Evolutionary conservation across 2,888 invertebrate genomes (phyloP).

Genomic region (Pantelozetes paolii): DNA sequence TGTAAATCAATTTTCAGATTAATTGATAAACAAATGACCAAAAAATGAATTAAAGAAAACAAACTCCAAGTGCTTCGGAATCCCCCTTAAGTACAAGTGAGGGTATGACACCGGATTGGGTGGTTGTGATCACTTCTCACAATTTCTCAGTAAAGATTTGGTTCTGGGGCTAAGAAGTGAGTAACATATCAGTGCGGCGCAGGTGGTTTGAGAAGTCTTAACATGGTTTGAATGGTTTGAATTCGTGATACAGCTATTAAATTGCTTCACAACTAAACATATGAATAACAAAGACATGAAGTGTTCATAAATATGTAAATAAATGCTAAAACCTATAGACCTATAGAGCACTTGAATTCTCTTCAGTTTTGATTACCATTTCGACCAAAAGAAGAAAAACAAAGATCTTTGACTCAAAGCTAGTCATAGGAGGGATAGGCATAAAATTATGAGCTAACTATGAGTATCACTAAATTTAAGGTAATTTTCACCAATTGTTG

Average conservation of each 20-base stretch:
- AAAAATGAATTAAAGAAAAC: too few species aligned
- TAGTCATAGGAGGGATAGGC: neutral
- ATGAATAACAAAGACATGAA: slow-evolving; percentile 37
- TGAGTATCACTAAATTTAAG: too few species aligned
- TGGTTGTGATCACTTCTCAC: neutral
- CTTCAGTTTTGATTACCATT: slow-evolving; percentile 18
- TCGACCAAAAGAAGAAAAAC: slow-evolving; percentile 17
- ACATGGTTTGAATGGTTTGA: neutral
- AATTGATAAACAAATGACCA: too few species aligned
- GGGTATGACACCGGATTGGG: neutral
- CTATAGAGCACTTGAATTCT: slow-evolving; percentile 18
- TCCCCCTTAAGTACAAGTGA: neutral
- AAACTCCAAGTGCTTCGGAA: neutral
- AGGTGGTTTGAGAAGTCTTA: slow-evolving; percentile 20
- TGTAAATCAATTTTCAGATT: neutral
- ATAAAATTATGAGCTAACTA: neutral
- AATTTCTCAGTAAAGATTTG: neutral
- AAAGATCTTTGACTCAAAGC: neutral
- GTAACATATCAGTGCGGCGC: slow-evolving; percentile 6
- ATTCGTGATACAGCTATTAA: slow-evolving; percentile 37
- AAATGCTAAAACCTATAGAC: slow-evolving; percentile 12
- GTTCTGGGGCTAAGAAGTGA: neutral
- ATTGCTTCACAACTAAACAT: slow-evolving; percentile 26
- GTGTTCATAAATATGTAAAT: slow-evolving; percentile 34
- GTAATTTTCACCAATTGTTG: too few species aligned